phyloP scores from a whole-genome alignment of 2,888 invertebrate species.

The Euzophera pinguis region DNA sequence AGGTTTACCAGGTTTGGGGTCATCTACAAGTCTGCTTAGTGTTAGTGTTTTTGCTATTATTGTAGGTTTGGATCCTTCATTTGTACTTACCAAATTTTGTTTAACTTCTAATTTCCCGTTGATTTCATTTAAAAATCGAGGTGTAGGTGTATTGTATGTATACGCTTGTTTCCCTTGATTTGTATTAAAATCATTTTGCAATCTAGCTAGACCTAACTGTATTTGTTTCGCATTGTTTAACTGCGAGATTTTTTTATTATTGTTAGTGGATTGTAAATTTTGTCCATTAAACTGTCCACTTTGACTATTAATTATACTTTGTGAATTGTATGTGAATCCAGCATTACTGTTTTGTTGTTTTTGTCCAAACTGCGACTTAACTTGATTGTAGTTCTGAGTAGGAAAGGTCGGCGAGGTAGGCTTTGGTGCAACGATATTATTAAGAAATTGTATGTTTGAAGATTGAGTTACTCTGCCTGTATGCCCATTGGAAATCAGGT shows the following conservation, averaged over 20 bases:
- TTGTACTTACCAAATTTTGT: constrained; percentile 65
- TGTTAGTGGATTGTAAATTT: constrained; percentile 35
- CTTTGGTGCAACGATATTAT: constrained; percentile 26
- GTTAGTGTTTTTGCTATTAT: constrained; percentile 62
- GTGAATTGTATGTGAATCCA: constrained; percentile 27
- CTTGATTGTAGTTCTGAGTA: constrained; percentile 32
- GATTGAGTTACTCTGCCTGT: constrained; percentile 34
- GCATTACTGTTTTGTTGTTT: constrained; percentile 33
- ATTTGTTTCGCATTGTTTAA: constrained; percentile 38
- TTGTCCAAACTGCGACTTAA: constrained; percentile 32
- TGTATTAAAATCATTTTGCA: constrained; percentile 42
- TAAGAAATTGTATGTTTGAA: constrained; percentile 21
- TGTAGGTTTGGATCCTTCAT: constrained; percentile 41
- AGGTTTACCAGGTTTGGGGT: constrained; percentile 50
- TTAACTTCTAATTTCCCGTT: constrained; percentile 44
- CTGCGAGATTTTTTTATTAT: constrained; percentile 35
- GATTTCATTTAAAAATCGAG: constrained; percentile 38
- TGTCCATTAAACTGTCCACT: constrained; percentile 36
- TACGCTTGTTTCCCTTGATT: constrained; percentile 44
- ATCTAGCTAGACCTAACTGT: constrained; percentile 34
- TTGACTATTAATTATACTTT: constrained; percentile 30
- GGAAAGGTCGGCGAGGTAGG: constrained; percentile 28
- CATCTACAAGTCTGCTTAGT: constrained; percentile 54
- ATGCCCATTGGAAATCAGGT: constrained; percentile 40
- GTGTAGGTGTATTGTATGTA: constrained; percentile 38